A percentile compares a stretch with the other conserved stretches of the same genome.
Evolutionary conservation across 2,888 invertebrate genomes (phyloP).

Genomic region (Mallateleia sp.): DNA sequence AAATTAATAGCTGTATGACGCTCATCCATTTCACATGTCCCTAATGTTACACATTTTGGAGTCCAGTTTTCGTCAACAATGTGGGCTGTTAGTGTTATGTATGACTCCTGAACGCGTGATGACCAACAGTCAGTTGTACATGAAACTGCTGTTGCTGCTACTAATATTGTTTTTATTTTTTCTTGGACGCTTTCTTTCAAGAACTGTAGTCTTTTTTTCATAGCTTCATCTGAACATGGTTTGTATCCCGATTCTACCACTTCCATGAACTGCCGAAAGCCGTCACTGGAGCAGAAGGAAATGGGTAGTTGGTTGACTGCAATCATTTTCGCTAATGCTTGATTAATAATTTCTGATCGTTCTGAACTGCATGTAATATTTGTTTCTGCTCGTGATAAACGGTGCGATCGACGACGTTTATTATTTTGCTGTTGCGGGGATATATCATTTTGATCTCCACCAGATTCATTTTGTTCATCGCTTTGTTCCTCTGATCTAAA

Average conservation of each 20-base stretch:
- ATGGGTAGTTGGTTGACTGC: constrained; percentile 19
- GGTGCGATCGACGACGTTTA: no score
- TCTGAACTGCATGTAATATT: no score
- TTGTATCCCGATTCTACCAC: constrained; percentile 12
- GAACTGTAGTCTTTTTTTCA: constrained; percentile 17
- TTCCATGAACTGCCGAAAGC: constrained; percentile 21
- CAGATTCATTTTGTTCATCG: no score
- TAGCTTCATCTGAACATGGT: constrained; percentile 12
- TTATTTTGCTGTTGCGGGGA: no score
- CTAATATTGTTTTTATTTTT: constrained; percentile 1
- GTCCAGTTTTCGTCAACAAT: constrained; percentile 6
- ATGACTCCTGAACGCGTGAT: not conserved
- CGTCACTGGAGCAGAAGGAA: not conserved
- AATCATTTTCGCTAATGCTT: constrained; percentile 12
- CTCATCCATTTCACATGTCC: constrained; percentile 17
- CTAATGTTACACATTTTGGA: constrained; percentile 9
- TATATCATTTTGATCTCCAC: no score
- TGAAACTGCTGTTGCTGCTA: not conserved
- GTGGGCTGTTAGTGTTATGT: constrained; percentile 10
- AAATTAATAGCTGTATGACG: constrained; percentile 22
- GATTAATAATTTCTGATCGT: constrained; percentile 3
- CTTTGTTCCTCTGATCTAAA: no score
- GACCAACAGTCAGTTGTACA: constrained; percentile 28
- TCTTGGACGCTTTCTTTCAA: not conserved
- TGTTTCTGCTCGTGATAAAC: no score